phyloP scores from a whole-genome alignment of 2,113 vertebrate species.

The Myiagra hebetior region DNA sequence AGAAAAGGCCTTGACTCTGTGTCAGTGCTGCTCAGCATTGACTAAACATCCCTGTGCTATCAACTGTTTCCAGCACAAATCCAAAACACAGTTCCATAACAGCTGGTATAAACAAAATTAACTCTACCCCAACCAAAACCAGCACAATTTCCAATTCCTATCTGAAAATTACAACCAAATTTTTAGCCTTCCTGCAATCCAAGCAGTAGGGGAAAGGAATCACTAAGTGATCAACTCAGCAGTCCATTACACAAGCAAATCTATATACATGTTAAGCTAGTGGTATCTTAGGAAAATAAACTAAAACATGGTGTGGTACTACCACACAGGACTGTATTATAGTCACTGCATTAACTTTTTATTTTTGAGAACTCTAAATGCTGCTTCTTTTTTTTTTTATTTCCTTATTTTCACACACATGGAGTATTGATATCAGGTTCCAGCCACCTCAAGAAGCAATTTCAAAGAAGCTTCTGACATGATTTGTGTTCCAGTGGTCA shows the following conservation, averaged over 20 bases:
- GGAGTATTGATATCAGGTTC: not conserved
- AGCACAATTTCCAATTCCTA: not conserved
- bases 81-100: not conserved
- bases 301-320: not conserved
- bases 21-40: not conserved
- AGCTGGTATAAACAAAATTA: not conserved
- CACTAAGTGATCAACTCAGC: not conserved
- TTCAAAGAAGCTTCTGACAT: not conserved
- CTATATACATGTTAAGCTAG: not conserved
- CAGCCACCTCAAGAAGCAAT: constrained; percentile 2
- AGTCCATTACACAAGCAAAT: not conserved
- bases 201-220: not conserved
- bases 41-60: not conserved
- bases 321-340: not conserved
- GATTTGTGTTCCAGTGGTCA: constrained; percentile 53
- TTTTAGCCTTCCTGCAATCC: not conserved
- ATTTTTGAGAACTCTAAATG: not conserved
- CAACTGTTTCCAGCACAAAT: not conserved
- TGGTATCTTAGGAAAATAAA: not conserved
- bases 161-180: not conserved
- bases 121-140: not conserved
- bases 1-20: not conserved
- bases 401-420: not conserved
- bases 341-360: not conserved
- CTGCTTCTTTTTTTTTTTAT: not conserved